phyloP scores from a whole-genome alignment of 2,888 invertebrate species.

The Euplexia lucipara region DNA sequence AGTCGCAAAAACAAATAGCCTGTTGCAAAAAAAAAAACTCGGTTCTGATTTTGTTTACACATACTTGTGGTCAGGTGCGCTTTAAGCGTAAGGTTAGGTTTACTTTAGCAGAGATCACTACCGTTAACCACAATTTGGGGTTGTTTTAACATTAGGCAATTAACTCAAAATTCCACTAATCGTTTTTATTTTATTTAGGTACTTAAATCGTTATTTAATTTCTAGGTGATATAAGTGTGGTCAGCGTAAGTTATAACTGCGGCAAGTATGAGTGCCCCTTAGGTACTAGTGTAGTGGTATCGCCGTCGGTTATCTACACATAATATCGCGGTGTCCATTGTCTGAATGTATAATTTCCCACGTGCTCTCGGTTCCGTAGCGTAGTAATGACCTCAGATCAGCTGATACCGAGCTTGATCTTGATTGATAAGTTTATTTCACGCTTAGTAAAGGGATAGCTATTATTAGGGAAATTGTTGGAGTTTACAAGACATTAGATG shows the following conservation, averaged over 20 bases:
- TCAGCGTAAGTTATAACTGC: conserved; percentile 16
- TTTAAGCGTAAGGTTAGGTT: neutral
- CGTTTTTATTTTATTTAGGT: conserved; percentile 11
- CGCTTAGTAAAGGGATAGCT: conserved; percentile 51
- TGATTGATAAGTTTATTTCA: conserved; percentile 65
- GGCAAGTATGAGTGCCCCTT: conserved; percentile 47
- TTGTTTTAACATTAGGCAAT: neutral
- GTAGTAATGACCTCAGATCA: conserved; percentile 80
- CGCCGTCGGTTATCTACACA: conserved; percentile 57
- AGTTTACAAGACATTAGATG: conserved; percentile 6
- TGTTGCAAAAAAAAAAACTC: neutral
- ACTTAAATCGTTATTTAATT: neutral
- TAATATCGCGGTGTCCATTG: conserved; percentile 72
- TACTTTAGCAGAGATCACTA: too few species aligned
- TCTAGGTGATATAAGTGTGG: conserved; percentile 28
- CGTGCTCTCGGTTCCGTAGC: conserved; percentile 70
- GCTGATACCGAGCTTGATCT: conserved; percentile 57
- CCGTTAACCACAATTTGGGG: too few species aligned
- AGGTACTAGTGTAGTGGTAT: conserved; percentile 10
- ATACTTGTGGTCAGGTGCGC: neutral
- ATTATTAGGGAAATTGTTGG: conserved; percentile 42
- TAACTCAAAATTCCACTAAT: neutral
- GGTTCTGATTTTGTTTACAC: neutral
- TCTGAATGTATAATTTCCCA: conserved; percentile 79
- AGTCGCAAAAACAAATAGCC: too few species aligned